A percentile compares a stretch with the other conserved stretches of the same genome.
These are phyloP conservation scores for Cerastis leucographa DNA, from an alignment of 2,888 invertebrate species.

Conservation along the genomic window DNA sequence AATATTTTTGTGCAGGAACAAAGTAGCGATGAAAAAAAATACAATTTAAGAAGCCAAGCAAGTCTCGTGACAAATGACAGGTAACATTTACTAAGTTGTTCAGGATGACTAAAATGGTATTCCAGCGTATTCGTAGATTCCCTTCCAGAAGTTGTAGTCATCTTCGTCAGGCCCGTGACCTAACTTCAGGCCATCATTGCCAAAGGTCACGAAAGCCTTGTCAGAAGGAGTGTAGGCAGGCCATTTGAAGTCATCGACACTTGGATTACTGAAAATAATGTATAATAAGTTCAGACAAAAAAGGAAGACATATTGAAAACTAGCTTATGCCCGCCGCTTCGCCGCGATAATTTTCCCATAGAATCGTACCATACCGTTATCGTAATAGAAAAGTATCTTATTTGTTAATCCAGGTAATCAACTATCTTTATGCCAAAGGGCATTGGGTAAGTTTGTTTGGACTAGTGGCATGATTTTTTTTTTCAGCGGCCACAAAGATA, in stretches of 20 bases:
- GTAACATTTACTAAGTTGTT: background rate
- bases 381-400: background rate
- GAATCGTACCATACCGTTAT: background rate
- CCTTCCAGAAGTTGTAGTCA: conserved; percentile 41
- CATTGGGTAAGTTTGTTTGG: too few relatives aligned
- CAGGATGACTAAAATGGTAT: background rate
- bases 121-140: conserved; percentile 7
- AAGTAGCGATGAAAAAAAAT: background rate
- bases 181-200: conserved; percentile 38
- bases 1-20: background rate
- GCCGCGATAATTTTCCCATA: background rate
- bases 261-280: conserved; percentile 74
- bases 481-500: too few relatives aligned
- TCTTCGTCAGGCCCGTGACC: conserved; percentile 14
- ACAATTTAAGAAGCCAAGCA: background rate
- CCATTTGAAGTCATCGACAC: conserved; percentile 74
- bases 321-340: background rate
- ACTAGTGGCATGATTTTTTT: too few relatives aligned
- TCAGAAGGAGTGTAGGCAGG: conserved; percentile 65
- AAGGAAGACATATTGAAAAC: background rate
- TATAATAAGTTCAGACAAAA: background rate
- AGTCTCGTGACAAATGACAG: background rate
- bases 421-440: background rate
- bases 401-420: background rate
- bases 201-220: conserved; percentile 40